Evolutionary conservation across 2,113 vertebrate species (phyloP), one percentile per base, ranked within the genome.

Genomic region (Gobiocypris rarus): DNA sequence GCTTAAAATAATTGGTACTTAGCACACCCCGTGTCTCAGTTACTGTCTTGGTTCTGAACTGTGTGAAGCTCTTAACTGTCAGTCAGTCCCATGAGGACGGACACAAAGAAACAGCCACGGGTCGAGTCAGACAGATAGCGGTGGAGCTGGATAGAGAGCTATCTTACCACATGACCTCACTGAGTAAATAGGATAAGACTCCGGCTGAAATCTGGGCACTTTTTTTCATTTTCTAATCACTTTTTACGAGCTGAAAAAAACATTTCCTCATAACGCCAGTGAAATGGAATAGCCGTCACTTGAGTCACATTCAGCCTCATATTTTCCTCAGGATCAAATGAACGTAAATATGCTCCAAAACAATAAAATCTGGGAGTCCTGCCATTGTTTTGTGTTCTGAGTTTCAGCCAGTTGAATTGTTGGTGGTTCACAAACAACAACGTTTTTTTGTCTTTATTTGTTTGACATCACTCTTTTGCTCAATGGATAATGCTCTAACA

Each of bases 101-200:
- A 67, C 45, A 63, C 61, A 50, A 34, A 45, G 73, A 75, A 79
- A 79, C 50, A 38, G 31, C 77, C n/a, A 17, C 28, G 48, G 17
- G 38, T 74, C 63, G 26, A 52, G 31, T 54, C 26, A 34, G 45
- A 75, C 38, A 26, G 50, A 83, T 11, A 45, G 28, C 9, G 52
- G 77, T 2, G 13, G n/a, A 74, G 70, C 43, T 48, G 22, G 70
- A 48, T n/a, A 74, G 22, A 69, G 65, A 14, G 50, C 75, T 10
- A 59, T 58, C 81, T 82, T 50, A 83, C 50, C 48, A 28, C 67
- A 83, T 81, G 75, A 87, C 28, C 84, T 85, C 75, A 76, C 59
- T 83, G 38, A 81, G n/a, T 84, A 83, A 85, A 87, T 84, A 83
- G 83, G 83, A 87, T 67, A 83, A 50, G 74, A 73, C 75, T 34